Evolutionary conservation across 2,113 vertebrate species (phyloP).

Genomic region (Seriola aureovittata): DNA sequence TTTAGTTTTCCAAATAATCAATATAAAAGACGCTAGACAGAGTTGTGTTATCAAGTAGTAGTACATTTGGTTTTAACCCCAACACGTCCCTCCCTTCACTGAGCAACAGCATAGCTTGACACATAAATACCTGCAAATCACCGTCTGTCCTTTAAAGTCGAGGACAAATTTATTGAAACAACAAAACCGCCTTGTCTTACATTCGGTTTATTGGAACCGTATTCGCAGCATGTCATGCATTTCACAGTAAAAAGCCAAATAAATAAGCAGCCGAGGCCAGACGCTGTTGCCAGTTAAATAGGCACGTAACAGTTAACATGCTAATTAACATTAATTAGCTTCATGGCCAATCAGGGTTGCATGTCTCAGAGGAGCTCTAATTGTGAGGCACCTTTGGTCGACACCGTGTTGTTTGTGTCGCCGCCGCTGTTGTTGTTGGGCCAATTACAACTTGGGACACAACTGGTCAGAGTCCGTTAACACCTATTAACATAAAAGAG

Average conservation of each 20-base stretch:
- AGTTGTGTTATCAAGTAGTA: background rate
- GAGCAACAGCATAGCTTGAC: background rate
- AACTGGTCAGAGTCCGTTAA: conserved; percentile 77
- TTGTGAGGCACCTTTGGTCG: conserved; percentile 80
- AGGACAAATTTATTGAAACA: conserved; percentile 11
- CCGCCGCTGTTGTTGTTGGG: conserved; percentile 29
- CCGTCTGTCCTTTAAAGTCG: background rate
- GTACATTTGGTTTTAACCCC: background rate
- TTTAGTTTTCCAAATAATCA: background rate
- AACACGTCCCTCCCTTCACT: background rate
- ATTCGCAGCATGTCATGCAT: background rate
- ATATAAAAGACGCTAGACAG: no score
- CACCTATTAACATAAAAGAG: conserved; percentile 55
- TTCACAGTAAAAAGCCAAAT: conserved; percentile 33
- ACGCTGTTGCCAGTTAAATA: conserved; percentile 19
- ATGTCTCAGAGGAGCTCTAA: conserved; percentile 86
- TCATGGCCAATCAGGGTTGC: conserved; percentile 79
- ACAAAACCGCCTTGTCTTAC: background rate
- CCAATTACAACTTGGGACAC: conserved; percentile 82
- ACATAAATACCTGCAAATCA: background rate
- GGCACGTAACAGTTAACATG: conserved; percentile 66
- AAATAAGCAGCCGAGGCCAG: conserved; percentile 28
- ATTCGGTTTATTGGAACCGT: conserved; percentile 18
- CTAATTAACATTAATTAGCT: conserved; percentile 93
- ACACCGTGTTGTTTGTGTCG: conserved; percentile 76